Conservation (phyloP, 2,113 vertebrate genomes). For the Saguinus imperator region DNA sequence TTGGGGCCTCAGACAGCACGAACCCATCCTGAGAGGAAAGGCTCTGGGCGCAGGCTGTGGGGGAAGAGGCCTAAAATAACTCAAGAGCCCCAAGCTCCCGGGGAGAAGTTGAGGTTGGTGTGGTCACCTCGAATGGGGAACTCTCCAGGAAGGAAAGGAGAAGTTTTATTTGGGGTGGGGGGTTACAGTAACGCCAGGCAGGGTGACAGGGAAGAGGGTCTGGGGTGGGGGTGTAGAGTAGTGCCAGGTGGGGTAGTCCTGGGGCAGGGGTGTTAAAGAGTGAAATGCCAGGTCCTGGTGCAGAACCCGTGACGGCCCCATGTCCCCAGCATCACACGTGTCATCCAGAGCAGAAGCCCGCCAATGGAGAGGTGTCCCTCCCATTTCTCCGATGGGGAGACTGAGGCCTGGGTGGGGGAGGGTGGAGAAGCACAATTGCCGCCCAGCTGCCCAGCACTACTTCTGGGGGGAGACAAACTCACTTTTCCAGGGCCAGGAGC, state of each 20-base stretch:
- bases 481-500: too few relatives aligned
- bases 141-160: constrained; percentile 24
- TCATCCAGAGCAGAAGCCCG: not conserved
- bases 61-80: constrained; percentile 43
- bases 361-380: rapidly evolving
- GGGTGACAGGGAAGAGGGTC: rapidly evolving
- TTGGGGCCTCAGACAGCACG: not conserved
- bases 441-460: not conserved
- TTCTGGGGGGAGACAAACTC: too few relatives aligned
- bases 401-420: not conserved
- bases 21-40: not conserved
- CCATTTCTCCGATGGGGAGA: not conserved
- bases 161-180: not conserved
- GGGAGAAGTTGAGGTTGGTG: constrained; percentile 57
- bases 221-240: not conserved
- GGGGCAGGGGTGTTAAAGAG: too few relatives aligned
- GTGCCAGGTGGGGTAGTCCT: too few relatives aligned
- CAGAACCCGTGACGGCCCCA: too few relatives aligned
- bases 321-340: not conserved
- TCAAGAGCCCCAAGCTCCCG: constrained; percentile 22
- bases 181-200: not conserved
- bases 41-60: rapidly evolving
- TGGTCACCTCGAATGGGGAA: not conserved
- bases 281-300: too few relatives aligned
- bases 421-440: not conserved